phyloP scores from a whole-genome alignment of 2,113 vertebrate species.

The Oriolus oriolus region DNA sequence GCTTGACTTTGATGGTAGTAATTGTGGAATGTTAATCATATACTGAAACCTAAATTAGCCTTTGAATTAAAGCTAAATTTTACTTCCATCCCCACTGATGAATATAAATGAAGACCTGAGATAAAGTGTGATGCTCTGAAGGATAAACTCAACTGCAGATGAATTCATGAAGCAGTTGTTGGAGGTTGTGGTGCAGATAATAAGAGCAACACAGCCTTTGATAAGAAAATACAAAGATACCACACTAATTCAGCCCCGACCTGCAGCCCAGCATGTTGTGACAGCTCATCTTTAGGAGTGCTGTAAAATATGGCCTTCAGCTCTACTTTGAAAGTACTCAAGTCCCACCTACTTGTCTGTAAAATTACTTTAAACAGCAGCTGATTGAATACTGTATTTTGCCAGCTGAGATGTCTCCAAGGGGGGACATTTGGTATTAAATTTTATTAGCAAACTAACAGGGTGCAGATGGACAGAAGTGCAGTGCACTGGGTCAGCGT shows the following conservation, averaged over 20 bases:
- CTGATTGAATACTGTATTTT: neutral
- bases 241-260: neutral
- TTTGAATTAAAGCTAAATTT: constrained; percentile 22
- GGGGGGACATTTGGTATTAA: neutral
- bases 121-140: constrained; percentile 21
- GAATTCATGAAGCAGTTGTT: neutral
- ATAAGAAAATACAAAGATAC: neutral
- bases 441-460: constrained; percentile 10
- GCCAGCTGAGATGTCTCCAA: neutral
- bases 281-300: neutral
- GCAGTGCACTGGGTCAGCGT: neutral
- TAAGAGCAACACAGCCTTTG: neutral
- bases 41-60: constrained; percentile 11
- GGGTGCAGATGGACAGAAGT: neutral
- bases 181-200: neutral
- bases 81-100: constrained; percentile 2
- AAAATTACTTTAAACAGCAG: neutral
- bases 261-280: neutral
- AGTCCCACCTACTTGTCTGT: neutral
- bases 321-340: neutral
- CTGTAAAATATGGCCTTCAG: neutral
- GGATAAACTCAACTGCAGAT: neutral
- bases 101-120: constrained; percentile 24
- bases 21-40: constrained; percentile 9
- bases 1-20: constrained; percentile 21